Evolutionary conservation across 2,797 vertebrate genomes (phyloP), one percentile per base, ranked within the genome.

Genomic region (Argentina silus): DNA sequence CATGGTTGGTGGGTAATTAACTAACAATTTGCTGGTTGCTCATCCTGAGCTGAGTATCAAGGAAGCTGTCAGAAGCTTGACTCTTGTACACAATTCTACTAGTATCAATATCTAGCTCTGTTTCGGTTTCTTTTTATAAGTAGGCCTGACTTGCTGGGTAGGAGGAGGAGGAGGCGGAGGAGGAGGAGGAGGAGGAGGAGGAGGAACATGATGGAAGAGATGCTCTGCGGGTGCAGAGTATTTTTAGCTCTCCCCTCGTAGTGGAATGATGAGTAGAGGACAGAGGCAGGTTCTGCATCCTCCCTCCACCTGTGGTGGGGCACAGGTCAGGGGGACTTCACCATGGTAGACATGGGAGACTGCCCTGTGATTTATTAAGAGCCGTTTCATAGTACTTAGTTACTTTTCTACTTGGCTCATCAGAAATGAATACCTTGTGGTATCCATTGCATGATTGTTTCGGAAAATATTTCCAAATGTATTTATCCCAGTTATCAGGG

Each of bases 241-340:
- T 91, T 88, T 91, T 87, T 91, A 89, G 83, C 80, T 72, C 79
- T 88, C 73, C 74, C 76, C 80, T 88, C 83, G 72, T 76, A 71
- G 81, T 73, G 77, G 50, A 44, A 73, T 68, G 81, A 87, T 83
- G 88, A 87, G 82, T 80, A 77, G 83, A 89, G 84, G n/a, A 44
- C n/a, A 83, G 65, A 19, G 83, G 78, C 78, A 83, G 85, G 81
- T 44, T 45, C 43, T 65, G 74, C 80, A 81, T 85, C 78, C 82
- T 74, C 77, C 84, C 76, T 85, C 55, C 71, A 81, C 68, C 72
- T 73, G 78, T 70, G 76, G 82, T 83, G 83, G 79, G 74, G 68
- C 67, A 8, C 2, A 45, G 74, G 51, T 65, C 79, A 64, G n/a
- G 64, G 80, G 57, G 75, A 62, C 70, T 61, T 72, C 78, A 72